Evolutionary conservation across 2,797 vertebrate genomes (phyloP).

Genomic region (Cynopterus sphinx): DNA sequence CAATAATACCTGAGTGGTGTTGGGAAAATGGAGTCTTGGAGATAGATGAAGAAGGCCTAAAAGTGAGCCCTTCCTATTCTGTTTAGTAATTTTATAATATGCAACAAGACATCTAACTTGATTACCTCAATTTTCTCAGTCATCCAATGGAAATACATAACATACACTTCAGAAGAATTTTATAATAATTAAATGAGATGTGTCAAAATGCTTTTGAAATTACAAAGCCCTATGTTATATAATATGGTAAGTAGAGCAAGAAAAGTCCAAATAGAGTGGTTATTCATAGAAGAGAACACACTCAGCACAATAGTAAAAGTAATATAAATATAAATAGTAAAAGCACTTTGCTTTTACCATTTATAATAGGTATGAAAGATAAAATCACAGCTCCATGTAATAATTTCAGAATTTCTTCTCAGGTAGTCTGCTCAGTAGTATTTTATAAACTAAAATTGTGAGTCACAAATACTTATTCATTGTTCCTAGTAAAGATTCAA

Average conservation of each 20-base stretch:
- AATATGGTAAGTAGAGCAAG: not conserved
- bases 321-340: too few species aligned
- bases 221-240: not conserved
- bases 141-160: not conserved
- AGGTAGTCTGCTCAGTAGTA: not conserved
- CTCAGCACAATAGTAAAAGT: not conserved
- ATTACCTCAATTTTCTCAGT: not conserved
- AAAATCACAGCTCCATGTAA: not conserved
- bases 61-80: not conserved
- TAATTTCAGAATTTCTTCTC: slow-evolving; percentile 1
- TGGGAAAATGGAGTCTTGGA: not conserved
- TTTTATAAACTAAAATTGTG: slow-evolving; percentile 2
- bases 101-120: not conserved
- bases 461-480: not conserved
- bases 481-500: not conserved
- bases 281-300: not conserved
- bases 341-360: not conserved
- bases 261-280: not conserved
- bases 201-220: not conserved
- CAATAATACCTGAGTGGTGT: not conserved
- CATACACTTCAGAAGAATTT: not conserved
- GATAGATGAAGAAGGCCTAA: not conserved
- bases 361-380: not conserved
- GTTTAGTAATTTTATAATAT: not conserved
- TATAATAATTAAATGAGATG: not conserved